Evolutionary conservation across 2,113 vertebrate genomes (phyloP), one percentile per base, ranked within the genome.

Genomic region (Ramphastos sulfuratus): DNA sequence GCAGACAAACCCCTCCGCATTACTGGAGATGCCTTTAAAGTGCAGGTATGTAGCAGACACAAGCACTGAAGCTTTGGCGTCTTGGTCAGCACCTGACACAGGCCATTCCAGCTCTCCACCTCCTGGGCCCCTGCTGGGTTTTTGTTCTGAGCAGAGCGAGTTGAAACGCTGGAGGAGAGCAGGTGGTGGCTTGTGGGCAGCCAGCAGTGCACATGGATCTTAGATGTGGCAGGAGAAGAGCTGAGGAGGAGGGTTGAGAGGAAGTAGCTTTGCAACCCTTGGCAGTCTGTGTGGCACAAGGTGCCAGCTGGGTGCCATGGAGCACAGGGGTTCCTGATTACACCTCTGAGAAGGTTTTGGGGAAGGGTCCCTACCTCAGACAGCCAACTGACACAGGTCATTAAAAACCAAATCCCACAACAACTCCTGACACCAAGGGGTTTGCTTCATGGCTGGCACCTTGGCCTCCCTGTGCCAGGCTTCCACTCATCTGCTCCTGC

Each of bases 1-100:
- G 98, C 99, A 71, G 99, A 99, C 97, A 99, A 99, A 97, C 99
- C 99, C 86, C 98, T 99, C 90, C 98, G 99, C 94, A 99, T 99
- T 97, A 99, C 99, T 39, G 99, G 99, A 87, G 99, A 99, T 96
- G 98, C 98, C 52, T 99, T 98, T 96, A 99, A 99, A 99, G 99
- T 99, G 24, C 99, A 99, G 99, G 99, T 99, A 97, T 92, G 97
- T 91, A 77, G 56, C 42, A 30, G 42, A 65, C 77, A 76, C 24
- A 31, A 46, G 46, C 48, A 39, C 39, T 75, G 20, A 25, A 82
- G 65, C 28, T 39, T 25, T 12, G 37, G 14, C 3, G 0, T 54
- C 15, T 52, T 56, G 56, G 37, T 86, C 67, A 17, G 35, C 66
- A 21, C 33, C 30, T 61, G 37, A 46, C 37, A 54, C 65, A 25